Evolutionary conservation across 1,140 invertebrate species (phyloP).

Genomic region (Neodiprion fabricii): DNA sequence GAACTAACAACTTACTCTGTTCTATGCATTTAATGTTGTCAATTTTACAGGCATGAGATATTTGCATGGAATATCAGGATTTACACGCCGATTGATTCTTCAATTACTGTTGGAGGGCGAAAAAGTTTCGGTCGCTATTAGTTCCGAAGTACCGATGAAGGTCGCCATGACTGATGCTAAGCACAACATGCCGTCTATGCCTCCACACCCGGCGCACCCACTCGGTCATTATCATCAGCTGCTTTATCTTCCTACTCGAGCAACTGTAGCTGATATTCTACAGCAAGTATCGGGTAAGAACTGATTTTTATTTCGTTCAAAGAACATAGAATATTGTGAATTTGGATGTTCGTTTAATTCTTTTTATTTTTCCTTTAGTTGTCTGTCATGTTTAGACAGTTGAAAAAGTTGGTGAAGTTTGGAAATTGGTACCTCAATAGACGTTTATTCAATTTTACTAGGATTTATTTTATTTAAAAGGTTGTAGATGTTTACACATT

Average conservation of each 20-base stretch:
- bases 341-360: too few species aligned
- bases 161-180: conserved; percentile 42
- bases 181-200: conserved; percentile 48
- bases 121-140: conserved; percentile 77
- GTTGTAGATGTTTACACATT: too few species aligned
- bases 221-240: conserved; percentile 69
- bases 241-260: conserved; percentile 75
- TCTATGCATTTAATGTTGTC: background rate
- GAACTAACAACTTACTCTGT: background rate
- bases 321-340: too few species aligned
- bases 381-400: too few species aligned
- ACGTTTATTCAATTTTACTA: too few species aligned
- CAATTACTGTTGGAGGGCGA: conserved; percentile 87
- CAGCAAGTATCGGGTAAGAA: conserved; percentile 64
- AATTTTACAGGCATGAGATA: conserved; percentile 55
- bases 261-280: conserved; percentile 69
- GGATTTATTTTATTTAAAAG: too few species aligned
- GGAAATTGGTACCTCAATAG: too few species aligned
- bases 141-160: conserved; percentile 61
- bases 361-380: too few species aligned
- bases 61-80: conserved; percentile 79
- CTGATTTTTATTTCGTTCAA: too few species aligned
- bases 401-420: too few species aligned
- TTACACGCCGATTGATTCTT: conserved; percentile 83
- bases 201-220: conserved; percentile 57